phyloP scores from a whole-genome alignment of 2,888 invertebrate species.

The Thereva nobilitata region DNA sequence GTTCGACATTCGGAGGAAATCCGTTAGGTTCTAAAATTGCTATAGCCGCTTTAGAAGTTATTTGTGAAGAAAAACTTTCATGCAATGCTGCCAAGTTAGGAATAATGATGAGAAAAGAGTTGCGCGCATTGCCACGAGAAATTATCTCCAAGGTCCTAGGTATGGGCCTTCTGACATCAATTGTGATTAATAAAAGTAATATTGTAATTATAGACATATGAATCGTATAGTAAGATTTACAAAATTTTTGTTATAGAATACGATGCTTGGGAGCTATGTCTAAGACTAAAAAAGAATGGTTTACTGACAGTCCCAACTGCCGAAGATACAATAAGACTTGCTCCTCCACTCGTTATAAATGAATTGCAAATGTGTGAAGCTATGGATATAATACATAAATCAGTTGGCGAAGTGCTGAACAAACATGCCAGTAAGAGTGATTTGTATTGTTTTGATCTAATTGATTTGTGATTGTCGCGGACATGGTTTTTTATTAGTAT shows the following conservation, averaged over 20 bases:
- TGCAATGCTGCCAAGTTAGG: slow-evolving; percentile 84
- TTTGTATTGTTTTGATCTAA: too few relatives aligned
- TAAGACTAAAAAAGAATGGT: slow-evolving; percentile 84
- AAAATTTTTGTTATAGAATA: slow-evolving; percentile 45
- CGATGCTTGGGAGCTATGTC: slow-evolving; percentile 88
- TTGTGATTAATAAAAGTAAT: slow-evolving; percentile 77
- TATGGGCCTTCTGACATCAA: slow-evolving; percentile 87
- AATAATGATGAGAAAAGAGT: slow-evolving; percentile 69
- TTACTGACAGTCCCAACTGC: slow-evolving; percentile 96
- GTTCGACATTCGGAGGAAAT: slow-evolving; percentile 96
- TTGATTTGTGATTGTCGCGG: too few relatives aligned
- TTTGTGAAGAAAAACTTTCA: slow-evolving; percentile 82
- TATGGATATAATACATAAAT: slow-evolving; percentile 74
- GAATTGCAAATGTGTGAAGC: slow-evolving; percentile 79
- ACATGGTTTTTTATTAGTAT: too few relatives aligned
- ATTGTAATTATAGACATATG: slow-evolving; percentile 5
- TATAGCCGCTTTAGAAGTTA: slow-evolving; percentile 80
- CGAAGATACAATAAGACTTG: slow-evolving; percentile 90
- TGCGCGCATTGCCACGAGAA: slow-evolving; percentile 73
- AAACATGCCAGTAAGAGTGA: too few relatives aligned
- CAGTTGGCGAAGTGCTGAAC: slow-evolving; percentile 52
- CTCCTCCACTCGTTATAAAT: slow-evolving; percentile 90
- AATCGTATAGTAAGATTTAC: neutral
- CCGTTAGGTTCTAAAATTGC: slow-evolving; percentile 89
- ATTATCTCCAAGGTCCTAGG: slow-evolving; percentile 79